These are phyloP conservation scores for Trypoxylus dichotomus DNA, from an alignment of 1,140 invertebrate genomes.

Conservation along the genomic window DNA sequence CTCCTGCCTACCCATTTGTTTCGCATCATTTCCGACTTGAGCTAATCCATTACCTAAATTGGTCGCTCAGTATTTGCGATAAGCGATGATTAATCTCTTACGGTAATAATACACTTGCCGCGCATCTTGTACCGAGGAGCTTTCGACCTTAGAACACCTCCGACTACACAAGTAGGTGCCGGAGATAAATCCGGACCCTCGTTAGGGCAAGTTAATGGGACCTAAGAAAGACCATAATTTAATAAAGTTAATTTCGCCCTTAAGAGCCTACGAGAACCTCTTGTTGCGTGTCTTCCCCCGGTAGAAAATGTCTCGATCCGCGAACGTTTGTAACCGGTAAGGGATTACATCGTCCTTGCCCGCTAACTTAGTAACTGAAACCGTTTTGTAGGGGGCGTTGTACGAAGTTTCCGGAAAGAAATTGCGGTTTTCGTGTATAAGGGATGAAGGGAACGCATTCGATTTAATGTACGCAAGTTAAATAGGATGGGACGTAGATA, in stretches of 20 bases:
- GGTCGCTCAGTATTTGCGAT: not conserved
- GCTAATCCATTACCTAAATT: not conserved
- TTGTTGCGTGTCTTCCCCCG: not conserved
- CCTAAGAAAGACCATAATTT: conserved; percentile 24
- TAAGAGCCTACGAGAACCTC: not conserved
- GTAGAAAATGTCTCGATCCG: not conserved
- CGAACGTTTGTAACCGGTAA: not conserved
- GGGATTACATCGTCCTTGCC: not conserved
- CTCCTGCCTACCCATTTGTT: not conserved
- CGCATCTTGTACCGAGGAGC: not conserved
- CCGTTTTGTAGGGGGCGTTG: not conserved
- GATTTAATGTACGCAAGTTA: no score
- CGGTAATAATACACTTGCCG: not conserved
- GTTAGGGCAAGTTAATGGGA: conserved; percentile 14
- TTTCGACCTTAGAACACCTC: not conserved
- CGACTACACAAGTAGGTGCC: not conserved
- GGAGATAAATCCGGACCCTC: conserved; percentile 19
- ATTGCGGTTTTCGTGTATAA: no score
- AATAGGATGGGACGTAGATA: no score
- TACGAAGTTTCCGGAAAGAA: no score
- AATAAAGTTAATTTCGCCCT: conserved; percentile 25
- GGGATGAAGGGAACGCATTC: no score
- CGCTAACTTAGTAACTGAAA: not conserved
- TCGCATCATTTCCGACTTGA: not conserved
- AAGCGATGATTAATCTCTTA: not conserved